phyloP scores from a whole-genome alignment of 2,888 invertebrate genomes.

The Dastarcus helophoroides region DNA sequence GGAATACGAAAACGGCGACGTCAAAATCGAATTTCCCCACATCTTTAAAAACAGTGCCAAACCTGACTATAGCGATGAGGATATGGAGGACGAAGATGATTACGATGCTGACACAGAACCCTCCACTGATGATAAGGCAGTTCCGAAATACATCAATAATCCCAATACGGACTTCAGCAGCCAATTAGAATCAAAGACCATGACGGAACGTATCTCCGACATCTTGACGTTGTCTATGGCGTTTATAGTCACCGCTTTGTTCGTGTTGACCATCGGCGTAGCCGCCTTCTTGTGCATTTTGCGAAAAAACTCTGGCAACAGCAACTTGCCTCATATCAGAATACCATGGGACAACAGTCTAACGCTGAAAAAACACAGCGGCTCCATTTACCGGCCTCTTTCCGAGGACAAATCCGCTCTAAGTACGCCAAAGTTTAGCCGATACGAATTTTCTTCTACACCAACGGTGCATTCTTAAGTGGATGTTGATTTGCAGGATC shows the following conservation, averaged over 20 bases:
- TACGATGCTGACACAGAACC: background rate
- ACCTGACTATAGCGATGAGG: too few relatives aligned
- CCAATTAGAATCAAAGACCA: too few relatives aligned
- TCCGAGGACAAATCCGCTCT: constrained; percentile 64
- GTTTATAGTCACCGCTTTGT: constrained; percentile 44
- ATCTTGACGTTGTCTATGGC: constrained; percentile 39
- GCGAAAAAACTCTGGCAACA: constrained; percentile 26
- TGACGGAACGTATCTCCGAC: too few relatives aligned
- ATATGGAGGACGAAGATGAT: constrained; percentile 4
- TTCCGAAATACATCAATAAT: too few relatives aligned
- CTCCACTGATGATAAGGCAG: too few relatives aligned
- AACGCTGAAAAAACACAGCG: constrained; percentile 56
- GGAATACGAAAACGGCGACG: too few relatives aligned
- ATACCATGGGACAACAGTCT: constrained; percentile 29
- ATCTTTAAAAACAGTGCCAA: too few relatives aligned
- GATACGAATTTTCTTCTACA: constrained; percentile 41
- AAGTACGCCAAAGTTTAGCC: constrained; percentile 48
- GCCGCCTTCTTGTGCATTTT: constrained; percentile 29
- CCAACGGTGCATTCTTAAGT: constrained; percentile 28
- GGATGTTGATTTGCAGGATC: too few relatives aligned
- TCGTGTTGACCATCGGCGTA: constrained; percentile 42
- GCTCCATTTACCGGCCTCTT: constrained; percentile 65
- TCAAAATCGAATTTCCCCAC: too few relatives aligned
- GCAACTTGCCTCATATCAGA: constrained; percentile 30
- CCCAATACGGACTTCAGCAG: too few relatives aligned